phyloP scores from a whole-genome alignment of 1,140 invertebrate species.

The Melipona quadrifasciata region DNA sequence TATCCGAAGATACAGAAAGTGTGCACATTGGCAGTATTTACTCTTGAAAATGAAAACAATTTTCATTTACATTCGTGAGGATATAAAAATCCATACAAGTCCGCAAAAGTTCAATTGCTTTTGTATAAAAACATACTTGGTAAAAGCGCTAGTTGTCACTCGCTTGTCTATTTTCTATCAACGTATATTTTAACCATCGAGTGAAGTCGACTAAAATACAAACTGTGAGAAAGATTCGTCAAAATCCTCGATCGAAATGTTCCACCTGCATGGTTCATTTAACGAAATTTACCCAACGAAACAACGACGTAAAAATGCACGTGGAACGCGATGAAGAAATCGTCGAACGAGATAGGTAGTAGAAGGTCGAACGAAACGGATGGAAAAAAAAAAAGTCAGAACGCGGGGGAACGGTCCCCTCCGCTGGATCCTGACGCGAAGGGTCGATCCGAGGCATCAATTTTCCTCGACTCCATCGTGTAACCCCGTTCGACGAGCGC shows the following conservation, averaged over 20 bases:
- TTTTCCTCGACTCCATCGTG: slow-evolving; percentile 57
- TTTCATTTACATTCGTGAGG: no score
- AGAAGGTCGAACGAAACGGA: neutral
- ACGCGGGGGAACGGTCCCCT: slow-evolving; percentile 23
- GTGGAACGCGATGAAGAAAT: neutral
- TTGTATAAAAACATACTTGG: no score
- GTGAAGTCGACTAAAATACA: neutral
- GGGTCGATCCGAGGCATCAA: slow-evolving; percentile 56
- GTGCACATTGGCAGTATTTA: no score
- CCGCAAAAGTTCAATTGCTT: no score
- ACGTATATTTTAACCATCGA: neutral
- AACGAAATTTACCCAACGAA: neutral
- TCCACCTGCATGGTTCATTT: neutral
- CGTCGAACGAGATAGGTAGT: slow-evolving; percentile 5
- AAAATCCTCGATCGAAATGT: neutral
- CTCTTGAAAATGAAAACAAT: no score
- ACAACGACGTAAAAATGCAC: neutral
- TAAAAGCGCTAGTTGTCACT: no score
- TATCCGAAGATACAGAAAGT: no score
- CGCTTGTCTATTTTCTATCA: no score
- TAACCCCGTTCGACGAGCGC: slow-evolving; percentile 62
- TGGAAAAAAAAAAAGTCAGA: neutral
- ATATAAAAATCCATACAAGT: no score
- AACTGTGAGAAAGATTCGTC: neutral
- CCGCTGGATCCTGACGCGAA: slow-evolving; percentile 43